Conservation (phyloP, 2,797 vertebrate species). For the Ficedula albicollis region DNA sequence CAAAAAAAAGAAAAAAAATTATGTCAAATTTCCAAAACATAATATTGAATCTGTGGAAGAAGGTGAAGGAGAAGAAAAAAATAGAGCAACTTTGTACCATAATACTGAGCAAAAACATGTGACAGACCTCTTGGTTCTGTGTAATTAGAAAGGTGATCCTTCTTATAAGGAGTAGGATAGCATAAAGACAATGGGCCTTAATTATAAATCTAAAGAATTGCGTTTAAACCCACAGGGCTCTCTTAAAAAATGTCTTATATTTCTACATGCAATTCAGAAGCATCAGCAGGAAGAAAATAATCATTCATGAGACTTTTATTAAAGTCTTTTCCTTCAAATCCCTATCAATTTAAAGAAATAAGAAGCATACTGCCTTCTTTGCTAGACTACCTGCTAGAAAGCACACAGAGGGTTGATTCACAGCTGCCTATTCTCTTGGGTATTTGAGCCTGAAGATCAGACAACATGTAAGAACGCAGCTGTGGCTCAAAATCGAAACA, state of each 20-base stretch:
- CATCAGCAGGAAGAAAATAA: slow-evolving; percentile 65
- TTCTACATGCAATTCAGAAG: slow-evolving; percentile 61
- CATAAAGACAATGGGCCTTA: slow-evolving; percentile 66
- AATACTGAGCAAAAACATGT: slow-evolving; percentile 45
- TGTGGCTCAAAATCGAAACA: slow-evolving; percentile 78
- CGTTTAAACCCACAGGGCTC: slow-evolving; percentile 49
- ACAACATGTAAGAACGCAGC: slow-evolving; percentile 78
- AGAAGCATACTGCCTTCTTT: slow-evolving; percentile 60
- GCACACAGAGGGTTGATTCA: slow-evolving; percentile 71
- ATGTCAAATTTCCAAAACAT: slow-evolving; percentile 70
- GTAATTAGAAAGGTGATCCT: slow-evolving; percentile 58
- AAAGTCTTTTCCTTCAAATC: slow-evolving; percentile 72
- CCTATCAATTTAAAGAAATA: slow-evolving; percentile 71
- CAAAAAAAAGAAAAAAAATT: background rate
- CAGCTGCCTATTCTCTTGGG: slow-evolving; percentile 75
- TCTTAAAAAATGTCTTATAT: slow-evolving; percentile 48
- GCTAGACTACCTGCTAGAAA: slow-evolving; percentile 71
- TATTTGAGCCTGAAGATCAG: slow-evolving; percentile 78
- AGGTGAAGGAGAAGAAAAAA: slow-evolving; percentile 26
- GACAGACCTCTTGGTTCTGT: slow-evolving; percentile 39
- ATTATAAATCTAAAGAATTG: slow-evolving; percentile 64
- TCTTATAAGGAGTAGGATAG: slow-evolving; percentile 51
- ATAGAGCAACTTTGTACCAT: slow-evolving; percentile 43
- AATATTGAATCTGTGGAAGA: slow-evolving; percentile 45
- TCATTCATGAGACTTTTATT: slow-evolving; percentile 68